A percentile compares a stretch with the other conserved stretches of the same genome.
Evolutionary conservation across 2,888 invertebrate genomes (phyloP).

Genomic region (Crocallis elinguaria): DNA sequence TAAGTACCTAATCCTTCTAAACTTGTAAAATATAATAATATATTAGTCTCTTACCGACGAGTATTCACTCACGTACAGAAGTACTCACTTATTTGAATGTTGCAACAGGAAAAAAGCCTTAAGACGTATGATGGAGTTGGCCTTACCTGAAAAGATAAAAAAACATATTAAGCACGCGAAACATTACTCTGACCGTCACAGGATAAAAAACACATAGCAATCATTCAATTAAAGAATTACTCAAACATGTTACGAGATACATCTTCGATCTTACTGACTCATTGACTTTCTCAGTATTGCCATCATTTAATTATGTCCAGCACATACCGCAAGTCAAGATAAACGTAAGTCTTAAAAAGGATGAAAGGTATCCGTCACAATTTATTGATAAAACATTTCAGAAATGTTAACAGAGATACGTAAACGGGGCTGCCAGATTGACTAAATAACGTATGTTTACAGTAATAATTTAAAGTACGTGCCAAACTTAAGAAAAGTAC

Average conservation of each 20-base stretch:
- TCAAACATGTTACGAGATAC: conserved; percentile 3
- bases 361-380: conserved; percentile 2
- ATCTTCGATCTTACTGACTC: conserved; percentile 10
- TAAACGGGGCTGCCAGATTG: too few species aligned
- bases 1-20: too few species aligned
- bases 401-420: conserved; percentile 1
- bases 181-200: not conserved
- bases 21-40: too few species aligned
- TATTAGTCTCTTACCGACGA: too few species aligned
- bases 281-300: conserved; percentile 20
- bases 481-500: too few species aligned
- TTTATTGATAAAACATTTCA: not conserved
- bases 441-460: too few species aligned
- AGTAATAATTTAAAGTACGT: too few species aligned
- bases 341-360: conserved; percentile 5
- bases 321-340: not conserved
- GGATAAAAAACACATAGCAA: not conserved
- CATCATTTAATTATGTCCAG: not conserved
- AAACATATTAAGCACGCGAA: conserved; percentile 3
- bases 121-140: not conserved
- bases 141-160: conserved; percentile 31
- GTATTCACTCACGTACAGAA: too few species aligned
- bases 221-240: conserved; percentile 22
- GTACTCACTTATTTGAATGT: too few species aligned
- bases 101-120: too few species aligned